Evolutionary conservation across 35 echinoderm and acorn worm genomes (phyloP), one percentile per base, ranked within the genome.

Genomic region (Amphiura filiformis): DNA sequence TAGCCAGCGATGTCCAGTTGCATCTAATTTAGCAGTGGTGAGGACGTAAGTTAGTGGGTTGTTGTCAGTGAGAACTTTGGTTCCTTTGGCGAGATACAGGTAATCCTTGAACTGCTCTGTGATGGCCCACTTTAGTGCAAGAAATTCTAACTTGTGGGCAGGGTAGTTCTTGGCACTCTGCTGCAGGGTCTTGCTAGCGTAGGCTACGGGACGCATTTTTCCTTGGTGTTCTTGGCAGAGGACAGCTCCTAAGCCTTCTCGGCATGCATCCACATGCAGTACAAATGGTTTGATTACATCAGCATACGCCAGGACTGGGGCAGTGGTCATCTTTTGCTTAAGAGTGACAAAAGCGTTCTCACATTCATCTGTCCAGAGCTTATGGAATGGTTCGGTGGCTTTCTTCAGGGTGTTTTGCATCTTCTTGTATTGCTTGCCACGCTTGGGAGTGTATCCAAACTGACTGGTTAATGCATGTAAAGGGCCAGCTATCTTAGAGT

Each of bases 1-100:
- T 33, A 91, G 31, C 88, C 89, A 94, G 13, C 89, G 56, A 17
- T 91, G 89, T 23, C 89, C 89, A 37, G 83, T 83, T 1, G 88
- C 89, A 77, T 91, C 41, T 32, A 87, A 38, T 42, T 90, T 93
- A 75, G 81, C 86, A 35, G 87, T 75, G 9, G 86, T 89, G 35
- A 93, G 37, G 17, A 90, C 75, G 80, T 86, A 93, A 4, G 92
- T 93, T 32, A 89, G 41, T 32, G 91, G 91, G 39, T 93, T 93
- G 38, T 93, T 93, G 38, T 93, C 91, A 44, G 91, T 93, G 33
- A 89, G 41, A 38, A 94, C 87, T 13, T 39, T 90, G 12, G 83
- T 80, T 7, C 20, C 38, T 23, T 77, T 37, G 14, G 75, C 82
- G 22, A 36, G 1, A 75, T 92, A 93, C 35, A 93, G 23, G 39